These are phyloP conservation scores for Picus viridis DNA, from an alignment of 2,797 vertebrate species.

Conservation along the genomic window DNA sequence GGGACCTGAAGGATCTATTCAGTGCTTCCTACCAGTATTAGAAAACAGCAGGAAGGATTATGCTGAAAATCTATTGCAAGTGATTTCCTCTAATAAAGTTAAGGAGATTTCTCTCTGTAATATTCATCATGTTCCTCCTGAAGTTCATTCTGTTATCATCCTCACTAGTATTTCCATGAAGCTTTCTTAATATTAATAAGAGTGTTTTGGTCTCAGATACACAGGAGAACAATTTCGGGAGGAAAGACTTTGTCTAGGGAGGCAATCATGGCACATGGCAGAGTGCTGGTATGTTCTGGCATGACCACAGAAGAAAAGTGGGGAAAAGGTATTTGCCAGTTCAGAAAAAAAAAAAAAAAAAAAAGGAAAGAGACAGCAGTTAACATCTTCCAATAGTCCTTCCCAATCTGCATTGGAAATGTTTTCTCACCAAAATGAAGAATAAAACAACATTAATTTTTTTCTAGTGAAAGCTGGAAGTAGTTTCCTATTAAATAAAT, in stretches of 20 bases:
- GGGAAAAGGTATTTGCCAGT: not conserved
- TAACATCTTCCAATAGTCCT: not conserved
- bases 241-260: not conserved
- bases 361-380: not conserved
- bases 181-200: not conserved
- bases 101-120: constrained; percentile 54
- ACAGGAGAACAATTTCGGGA: not conserved
- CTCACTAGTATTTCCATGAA: not conserved
- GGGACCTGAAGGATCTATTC: not conserved
- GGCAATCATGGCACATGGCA: not conserved
- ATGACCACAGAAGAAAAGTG: not conserved
- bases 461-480: not conserved
- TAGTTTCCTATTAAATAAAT: not conserved
- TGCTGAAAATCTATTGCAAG: constrained; percentile 37
- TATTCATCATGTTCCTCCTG: not conserved
- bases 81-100: constrained; percentile 51
- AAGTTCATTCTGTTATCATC: constrained; percentile 18
- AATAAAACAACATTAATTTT: not conserved
- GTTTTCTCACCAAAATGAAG: not conserved
- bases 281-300: not conserved
- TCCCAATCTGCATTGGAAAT: not conserved
- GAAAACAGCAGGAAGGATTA: constrained; percentile 34
- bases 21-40: not conserved
- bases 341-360: not conserved
- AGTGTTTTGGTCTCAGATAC: not conserved